These are phyloP conservation scores for Taphrorychus bicolor DNA, from an alignment of 2,888 invertebrate species.

Conservation along the genomic window DNA sequence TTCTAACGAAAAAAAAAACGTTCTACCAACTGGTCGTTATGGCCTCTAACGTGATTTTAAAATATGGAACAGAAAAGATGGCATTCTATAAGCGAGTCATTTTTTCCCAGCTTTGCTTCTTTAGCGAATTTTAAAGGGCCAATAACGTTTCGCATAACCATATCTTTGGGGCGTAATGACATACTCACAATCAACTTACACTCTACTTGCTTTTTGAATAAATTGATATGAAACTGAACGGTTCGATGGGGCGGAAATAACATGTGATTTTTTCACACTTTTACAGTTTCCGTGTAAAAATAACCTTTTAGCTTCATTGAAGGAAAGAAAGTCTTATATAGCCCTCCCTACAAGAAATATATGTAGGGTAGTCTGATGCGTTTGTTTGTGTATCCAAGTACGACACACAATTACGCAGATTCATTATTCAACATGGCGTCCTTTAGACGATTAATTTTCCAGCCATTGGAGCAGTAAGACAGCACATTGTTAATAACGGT, in stretches of 20 bases:
- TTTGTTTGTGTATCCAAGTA: neutral
- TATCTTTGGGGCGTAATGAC: constrained; percentile 3
- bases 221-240: constrained; percentile 4
- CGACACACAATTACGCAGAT: neutral
- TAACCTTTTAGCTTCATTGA: neutral
- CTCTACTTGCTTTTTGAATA: constrained; percentile 1
- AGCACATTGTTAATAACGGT: constrained; percentile 31
- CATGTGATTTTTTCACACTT: neutral
- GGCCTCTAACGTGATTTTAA: neutral
- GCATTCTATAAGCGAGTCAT: neutral
- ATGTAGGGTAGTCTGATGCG: neutral
- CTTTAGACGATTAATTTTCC: constrained; percentile 27
- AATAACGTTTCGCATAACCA: constrained; percentile 2
- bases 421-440: constrained; percentile 18
- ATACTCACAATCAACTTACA: constrained; percentile 8
- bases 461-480: constrained; percentile 19
- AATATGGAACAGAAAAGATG: neutral
- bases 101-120: constrained; percentile 1
- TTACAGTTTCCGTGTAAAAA: neutral
- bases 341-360: neutral
- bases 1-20: neutral
- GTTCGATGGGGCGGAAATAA: neutral
- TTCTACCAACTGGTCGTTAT: neutral
- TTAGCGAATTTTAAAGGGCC: constrained; percentile 4
- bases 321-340: neutral